Conservation (phyloP, 2,113 vertebrate species). For the Pycnonotus jocosus region DNA sequence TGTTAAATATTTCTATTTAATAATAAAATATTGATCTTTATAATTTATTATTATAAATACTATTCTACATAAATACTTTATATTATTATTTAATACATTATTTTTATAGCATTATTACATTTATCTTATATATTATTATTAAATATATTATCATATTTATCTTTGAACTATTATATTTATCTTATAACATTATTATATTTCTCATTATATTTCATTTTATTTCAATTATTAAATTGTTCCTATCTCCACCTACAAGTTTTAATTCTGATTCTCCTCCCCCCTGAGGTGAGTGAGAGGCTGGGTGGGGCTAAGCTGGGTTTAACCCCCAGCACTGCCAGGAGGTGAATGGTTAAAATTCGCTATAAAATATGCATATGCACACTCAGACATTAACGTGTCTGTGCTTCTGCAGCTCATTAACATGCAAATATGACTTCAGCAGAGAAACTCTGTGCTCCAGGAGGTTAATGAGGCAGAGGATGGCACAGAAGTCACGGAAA, state of each 20-base stretch:
- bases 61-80: not conserved
- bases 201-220: rapidly evolving
- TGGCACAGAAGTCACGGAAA: not conserved
- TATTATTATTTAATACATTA: not conserved
- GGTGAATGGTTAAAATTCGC: not conserved
- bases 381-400: not conserved
- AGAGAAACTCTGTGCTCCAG: not conserved
- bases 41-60: too few relatives aligned
- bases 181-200: too few relatives aligned
- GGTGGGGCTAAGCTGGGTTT: not conserved
- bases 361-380: not conserved
- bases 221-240: not conserved
- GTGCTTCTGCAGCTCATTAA: constrained; percentile 21
- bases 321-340: not conserved
- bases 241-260: too few relatives aligned
- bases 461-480: constrained; percentile 29
- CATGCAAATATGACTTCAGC: not conserved
- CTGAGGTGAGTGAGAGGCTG: not conserved
- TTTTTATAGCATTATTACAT: not conserved
- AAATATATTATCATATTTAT: too few relatives aligned
- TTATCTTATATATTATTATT: too few relatives aligned
- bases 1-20: too few relatives aligned
- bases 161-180: too few relatives aligned
- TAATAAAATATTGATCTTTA: not conserved
- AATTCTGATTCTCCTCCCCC: not conserved